A percentile compares a stretch with the other conserved stretches of the same genome.
Conservation (phyloP, 2,888 invertebrate species). For the Drosophila parthenogenetica region DNA sequence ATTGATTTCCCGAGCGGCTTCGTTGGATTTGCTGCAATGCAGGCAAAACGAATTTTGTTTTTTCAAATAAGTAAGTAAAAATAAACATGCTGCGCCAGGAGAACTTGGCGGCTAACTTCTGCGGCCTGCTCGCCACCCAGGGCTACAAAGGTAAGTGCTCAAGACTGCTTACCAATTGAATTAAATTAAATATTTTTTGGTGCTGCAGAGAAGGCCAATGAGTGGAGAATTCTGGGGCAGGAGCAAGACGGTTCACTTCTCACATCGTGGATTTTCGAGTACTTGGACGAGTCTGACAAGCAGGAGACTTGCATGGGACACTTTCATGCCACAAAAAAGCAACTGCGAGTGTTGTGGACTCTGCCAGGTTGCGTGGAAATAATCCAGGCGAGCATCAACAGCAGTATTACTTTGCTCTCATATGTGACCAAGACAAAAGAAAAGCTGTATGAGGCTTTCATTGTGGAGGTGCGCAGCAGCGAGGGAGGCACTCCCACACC, state of each 20-base stretch:
- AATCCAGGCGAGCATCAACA: slow-evolving; percentile 92
- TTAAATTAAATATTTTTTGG: background rate
- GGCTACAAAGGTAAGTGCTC: slow-evolving; percentile 79
- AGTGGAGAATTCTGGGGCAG: slow-evolving; percentile 93
- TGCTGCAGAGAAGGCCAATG: slow-evolving; percentile 86
- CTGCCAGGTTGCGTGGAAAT: slow-evolving; percentile 88
- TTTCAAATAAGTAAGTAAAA: slow-evolving; percentile 55
- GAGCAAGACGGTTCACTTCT: slow-evolving; percentile 91
- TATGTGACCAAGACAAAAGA: slow-evolving; percentile 87
- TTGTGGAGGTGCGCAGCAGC: slow-evolving; percentile 86
- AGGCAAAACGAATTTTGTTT: slow-evolving; percentile 4
- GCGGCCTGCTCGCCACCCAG: slow-evolving; percentile 83
- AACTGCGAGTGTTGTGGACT: slow-evolving; percentile 87
- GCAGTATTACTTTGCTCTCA: slow-evolving; percentile 88
- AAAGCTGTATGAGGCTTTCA: slow-evolving; percentile 87
- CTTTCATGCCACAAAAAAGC: slow-evolving; percentile 88
- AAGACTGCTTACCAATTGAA: background rate
- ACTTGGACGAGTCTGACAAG: slow-evolving; percentile 60
- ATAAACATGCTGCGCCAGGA: slow-evolving; percentile 83
- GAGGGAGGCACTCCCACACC: slow-evolving; percentile 46
- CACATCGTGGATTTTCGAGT: slow-evolving; percentile 88
- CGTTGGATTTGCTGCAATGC: slow-evolving; percentile 25
- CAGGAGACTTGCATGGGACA: slow-evolving; percentile 86
- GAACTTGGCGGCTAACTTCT: slow-evolving; percentile 85
- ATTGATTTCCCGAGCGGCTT: slow-evolving; percentile 47